Conservation (phyloP, 2,113 vertebrate species). For the Sylvicapra grimmia region DNA sequence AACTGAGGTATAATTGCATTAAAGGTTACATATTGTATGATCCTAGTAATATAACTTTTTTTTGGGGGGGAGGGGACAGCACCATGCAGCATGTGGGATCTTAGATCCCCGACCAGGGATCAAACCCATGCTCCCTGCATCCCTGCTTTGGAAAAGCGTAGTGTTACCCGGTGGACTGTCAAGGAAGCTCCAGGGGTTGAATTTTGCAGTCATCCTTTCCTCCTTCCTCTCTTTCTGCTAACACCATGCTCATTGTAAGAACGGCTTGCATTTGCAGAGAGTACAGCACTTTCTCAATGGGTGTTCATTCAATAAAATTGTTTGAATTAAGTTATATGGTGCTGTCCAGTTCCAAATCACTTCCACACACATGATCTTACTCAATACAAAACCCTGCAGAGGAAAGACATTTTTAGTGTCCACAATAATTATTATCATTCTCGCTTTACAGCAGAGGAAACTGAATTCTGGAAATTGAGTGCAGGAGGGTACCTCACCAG, state of each 20-base stretch:
- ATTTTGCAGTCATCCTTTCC: neutral
- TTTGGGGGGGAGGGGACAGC: neutral
- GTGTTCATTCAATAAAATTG: rapidly evolving
- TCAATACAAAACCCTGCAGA: neutral
- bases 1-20: neutral
- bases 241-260: neutral
- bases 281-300: rapidly evolving
- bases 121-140: neutral
- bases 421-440: neutral
- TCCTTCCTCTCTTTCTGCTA: neutral
- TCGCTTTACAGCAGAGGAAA: neutral
- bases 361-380: neutral
- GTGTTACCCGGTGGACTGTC: neutral
- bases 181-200: neutral
- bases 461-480: neutral
- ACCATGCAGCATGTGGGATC: neutral
- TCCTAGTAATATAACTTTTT: neutral
- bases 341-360: neutral
- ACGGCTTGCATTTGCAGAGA: neutral
- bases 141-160: neutral
- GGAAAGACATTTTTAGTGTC: neutral
- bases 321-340: neutral
- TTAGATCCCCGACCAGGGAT: neutral
- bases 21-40: neutral
- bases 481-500: neutral